phyloP scores from a whole-genome alignment of 2,888 invertebrate genomes.

The Esperia sulphurella region DNA sequence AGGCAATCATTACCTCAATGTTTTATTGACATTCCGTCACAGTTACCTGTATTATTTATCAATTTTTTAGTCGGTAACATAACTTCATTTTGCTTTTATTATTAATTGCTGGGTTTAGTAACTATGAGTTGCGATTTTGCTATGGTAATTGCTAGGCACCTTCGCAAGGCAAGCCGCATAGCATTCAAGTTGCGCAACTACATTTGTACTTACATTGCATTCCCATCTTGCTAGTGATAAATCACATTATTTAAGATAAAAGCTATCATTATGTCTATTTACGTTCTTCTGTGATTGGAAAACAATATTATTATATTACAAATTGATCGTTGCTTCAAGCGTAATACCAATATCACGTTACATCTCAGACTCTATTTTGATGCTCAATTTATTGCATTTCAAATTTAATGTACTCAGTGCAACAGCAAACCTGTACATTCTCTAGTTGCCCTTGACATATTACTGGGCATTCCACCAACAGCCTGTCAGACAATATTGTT shows the following conservation, averaged over 20 bases:
- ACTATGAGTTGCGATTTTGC: constrained; percentile 22
- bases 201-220: constrained; percentile 5
- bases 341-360: constrained; percentile 5
- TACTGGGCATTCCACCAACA: constrained; percentile 22
- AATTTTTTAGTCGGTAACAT: neutral
- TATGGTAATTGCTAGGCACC: constrained; percentile 29
- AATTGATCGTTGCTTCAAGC: too few species aligned
- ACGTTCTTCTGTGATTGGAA: constrained; percentile 3
- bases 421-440: constrained; percentile 32
- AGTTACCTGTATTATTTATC: too few species aligned
- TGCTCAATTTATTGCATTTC: constrained; percentile 18
- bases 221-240: constrained; percentile 3
- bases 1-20: too few species aligned
- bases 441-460: constrained; percentile 58
- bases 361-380: too few species aligned
- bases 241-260: constrained; percentile 1
- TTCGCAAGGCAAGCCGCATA: constrained; percentile 20
- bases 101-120: constrained; percentile 21
- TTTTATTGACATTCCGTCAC: too few species aligned
- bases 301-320: constrained; percentile 1
- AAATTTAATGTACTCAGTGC: constrained; percentile 20
- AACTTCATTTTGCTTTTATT: constrained; percentile 20
- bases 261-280: constrained; percentile 1
- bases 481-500: constrained; percentile 11
- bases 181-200: constrained; percentile 19